Evolutionary conservation across 2,888 invertebrate genomes (phyloP).

Genomic region (Leucophora obtusa): DNA sequence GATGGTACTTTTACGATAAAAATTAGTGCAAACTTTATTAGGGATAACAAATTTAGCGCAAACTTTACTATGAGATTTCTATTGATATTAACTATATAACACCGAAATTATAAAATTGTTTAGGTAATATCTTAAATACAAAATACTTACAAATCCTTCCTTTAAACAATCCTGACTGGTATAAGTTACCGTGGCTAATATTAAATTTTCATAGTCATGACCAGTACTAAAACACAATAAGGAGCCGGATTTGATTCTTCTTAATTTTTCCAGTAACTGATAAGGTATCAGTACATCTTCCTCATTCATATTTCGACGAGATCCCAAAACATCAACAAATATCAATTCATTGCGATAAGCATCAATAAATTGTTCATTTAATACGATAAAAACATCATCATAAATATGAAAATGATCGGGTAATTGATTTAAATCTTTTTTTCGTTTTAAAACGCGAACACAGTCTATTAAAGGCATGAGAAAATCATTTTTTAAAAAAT

Average conservation of each 20-base stretch:
- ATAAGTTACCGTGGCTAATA: conserved; percentile 85
- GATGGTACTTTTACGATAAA: too few species aligned
- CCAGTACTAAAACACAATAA: conserved; percentile 84
- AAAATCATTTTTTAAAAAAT: conserved; percentile 89
- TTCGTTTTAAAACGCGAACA: conserved; percentile 65
- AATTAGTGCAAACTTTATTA: too few species aligned
- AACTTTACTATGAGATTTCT: too few species aligned
- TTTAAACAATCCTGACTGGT: conserved; percentile 80
- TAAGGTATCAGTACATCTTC: conserved; percentile 26
- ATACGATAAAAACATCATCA: conserved; percentile 70
- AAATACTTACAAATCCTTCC: conserved; percentile 80
- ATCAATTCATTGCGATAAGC: conserved; percentile 70
- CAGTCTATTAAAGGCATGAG: conserved; percentile 84
- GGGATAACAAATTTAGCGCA: too few species aligned
- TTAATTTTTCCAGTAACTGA: conserved; percentile 42
- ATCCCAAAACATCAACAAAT: conserved; percentile 69
- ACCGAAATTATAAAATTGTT: too few species aligned
- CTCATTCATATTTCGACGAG: conserved; percentile 32
- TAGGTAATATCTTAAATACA: too few species aligned
- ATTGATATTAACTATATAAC: too few species aligned
- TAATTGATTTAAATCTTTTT: conserved; percentile 26
- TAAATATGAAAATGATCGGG: conserved; percentile 61
- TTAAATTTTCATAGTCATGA: conserved; percentile 84
- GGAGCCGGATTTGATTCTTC: conserved; percentile 80
- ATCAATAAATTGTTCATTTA: conserved; percentile 70